Base-by-base conservation (phyloP, 2,888 invertebrate genomes). In the Platerodrilus igneus region DNA sequence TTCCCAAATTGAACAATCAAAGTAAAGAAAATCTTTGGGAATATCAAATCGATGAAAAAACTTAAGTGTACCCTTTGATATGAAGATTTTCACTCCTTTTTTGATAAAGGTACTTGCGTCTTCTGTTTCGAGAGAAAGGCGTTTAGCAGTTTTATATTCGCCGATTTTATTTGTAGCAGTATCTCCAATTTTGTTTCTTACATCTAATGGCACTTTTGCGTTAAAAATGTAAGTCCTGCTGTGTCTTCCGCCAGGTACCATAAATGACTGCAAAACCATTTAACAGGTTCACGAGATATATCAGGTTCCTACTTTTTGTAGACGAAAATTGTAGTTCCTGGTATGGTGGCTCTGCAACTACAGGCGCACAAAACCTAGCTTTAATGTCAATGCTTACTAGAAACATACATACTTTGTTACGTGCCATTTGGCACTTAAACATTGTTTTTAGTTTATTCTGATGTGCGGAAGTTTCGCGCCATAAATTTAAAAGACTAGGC, bases 351-450 rank as follows among this genome's bases (percentile, higher is more conserved):
- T 25, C 15, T 26, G 47, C 38, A 15, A 46, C 47, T 32, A 40
- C 35, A 41, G 28, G 41, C 23, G 45, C 47, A 38, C 37, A 37
- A 25, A 55, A 33, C 46, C 51, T 48, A 25, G 50, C 62, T 58
- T 49, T 57, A 51, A 37, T 50, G 52, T 41, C 53, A 22, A 43
- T 30, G 37, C 48, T 51, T 33, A 47, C 47, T 25, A 55, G 51
- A 23, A 53, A 55, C 22, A 56, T 19, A 41, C 48, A 50, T 18
- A 41, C 28, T n/a, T 50, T 38, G 30, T 30, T 18, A 23, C 47
- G 39, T 15, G 44, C 46, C 22, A 18, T 28, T 33, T 48, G n/a
- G n/a, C n/a, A n/a, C n/a, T n/a, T n/a, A n/a, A n/a, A n/a, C n/a
- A n/a, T n/a, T n/a, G n/a, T n/a, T n/a, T n/a, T n/a, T n/a, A n/a